Percentiles rank a stretch among this genome's conserved stretches.
Conservation (phyloP, 1,140 invertebrate genomes). For the Micrasema longulum region DNA sequence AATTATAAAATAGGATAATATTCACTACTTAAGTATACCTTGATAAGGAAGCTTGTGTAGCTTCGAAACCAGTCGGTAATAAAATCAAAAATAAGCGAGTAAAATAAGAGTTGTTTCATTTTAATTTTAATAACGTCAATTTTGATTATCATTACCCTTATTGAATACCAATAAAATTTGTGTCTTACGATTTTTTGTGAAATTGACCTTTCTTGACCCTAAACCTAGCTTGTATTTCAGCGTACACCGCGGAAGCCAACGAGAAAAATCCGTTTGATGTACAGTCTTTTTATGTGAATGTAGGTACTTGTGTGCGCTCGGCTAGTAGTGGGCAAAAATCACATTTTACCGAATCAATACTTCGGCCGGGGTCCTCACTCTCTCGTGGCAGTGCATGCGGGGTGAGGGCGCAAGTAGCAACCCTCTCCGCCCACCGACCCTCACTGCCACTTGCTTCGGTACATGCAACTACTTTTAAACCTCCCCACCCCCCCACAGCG, state of each 20-base stretch:
- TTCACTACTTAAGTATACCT: no score
- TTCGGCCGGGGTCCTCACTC: conserved; percentile 52
- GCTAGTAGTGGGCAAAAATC: conserved; percentile 54
- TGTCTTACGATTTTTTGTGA: no score
- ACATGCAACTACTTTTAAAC: conserved; percentile 36
- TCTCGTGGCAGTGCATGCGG: conserved; percentile 44
- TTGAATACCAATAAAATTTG: no score
- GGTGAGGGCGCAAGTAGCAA: neutral
- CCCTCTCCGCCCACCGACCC: conserved; percentile 2
- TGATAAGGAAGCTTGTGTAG: no score
- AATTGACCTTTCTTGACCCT: no score
- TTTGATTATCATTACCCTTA: no score
- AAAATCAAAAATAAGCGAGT: no score
- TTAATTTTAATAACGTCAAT: no score
- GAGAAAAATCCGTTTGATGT: conserved; percentile 42
- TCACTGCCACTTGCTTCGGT: conserved; percentile 14
- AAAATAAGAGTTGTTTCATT: no score
- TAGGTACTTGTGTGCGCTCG: conserved; percentile 30
- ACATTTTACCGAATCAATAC: conserved; percentile 56
- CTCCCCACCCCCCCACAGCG: neutral
- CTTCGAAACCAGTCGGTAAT: no score
- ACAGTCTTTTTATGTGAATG: conserved; percentile 38
- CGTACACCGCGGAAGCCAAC: neutral
- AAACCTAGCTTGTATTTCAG: neutral
- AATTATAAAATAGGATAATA: no score